These are phyloP conservation scores for Gandaritis pyraliata DNA, from an alignment of 2,888 invertebrate genomes.

Conservation along the genomic window DNA sequence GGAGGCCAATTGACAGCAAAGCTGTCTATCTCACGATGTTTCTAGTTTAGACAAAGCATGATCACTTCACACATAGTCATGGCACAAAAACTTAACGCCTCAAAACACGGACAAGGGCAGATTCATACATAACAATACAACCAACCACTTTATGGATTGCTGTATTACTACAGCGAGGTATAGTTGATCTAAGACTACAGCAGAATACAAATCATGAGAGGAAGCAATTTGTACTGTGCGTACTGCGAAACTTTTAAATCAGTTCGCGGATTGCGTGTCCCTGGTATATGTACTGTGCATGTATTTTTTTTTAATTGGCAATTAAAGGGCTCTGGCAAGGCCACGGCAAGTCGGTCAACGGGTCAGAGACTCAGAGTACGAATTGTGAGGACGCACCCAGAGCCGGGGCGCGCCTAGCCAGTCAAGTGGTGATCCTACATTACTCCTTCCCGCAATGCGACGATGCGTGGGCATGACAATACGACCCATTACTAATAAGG, in stretches of 20 bases:
- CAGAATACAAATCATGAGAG: conserved; percentile 27
- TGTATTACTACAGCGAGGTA: too few relatives aligned
- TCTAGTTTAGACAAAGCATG: conserved; percentile 19
- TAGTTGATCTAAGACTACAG: too few relatives aligned
- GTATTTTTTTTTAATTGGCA: conserved; percentile 62
- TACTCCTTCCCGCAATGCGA: conserved; percentile 80
- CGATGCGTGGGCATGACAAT: conserved; percentile 52
- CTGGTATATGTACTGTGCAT: conserved; percentile 46
- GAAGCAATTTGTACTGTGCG: conserved; percentile 20
- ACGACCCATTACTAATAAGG: conserved; percentile 6
- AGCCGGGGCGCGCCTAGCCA: conserved; percentile 67
- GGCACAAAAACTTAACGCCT: conserved; percentile 30
- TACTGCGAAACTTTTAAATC: conserved; percentile 28
- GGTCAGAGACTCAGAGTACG: conserved; percentile 73
- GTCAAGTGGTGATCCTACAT: conserved; percentile 65
- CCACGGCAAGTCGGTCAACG: conserved; percentile 74
- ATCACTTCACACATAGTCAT: conserved; percentile 30
- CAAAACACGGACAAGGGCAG: conserved; percentile 33
- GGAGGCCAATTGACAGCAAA: not conserved
- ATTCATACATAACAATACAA: conserved; percentile 22
- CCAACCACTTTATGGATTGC: conserved; percentile 18
- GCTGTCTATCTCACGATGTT: conserved; percentile 1
- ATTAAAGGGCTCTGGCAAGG: conserved; percentile 66
- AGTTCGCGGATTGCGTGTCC: conserved; percentile 52
- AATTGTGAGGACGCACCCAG: conserved; percentile 77